phyloP scores from a whole-genome alignment of 2,888 invertebrate species.

The Monoplex corrugatus region DNA sequence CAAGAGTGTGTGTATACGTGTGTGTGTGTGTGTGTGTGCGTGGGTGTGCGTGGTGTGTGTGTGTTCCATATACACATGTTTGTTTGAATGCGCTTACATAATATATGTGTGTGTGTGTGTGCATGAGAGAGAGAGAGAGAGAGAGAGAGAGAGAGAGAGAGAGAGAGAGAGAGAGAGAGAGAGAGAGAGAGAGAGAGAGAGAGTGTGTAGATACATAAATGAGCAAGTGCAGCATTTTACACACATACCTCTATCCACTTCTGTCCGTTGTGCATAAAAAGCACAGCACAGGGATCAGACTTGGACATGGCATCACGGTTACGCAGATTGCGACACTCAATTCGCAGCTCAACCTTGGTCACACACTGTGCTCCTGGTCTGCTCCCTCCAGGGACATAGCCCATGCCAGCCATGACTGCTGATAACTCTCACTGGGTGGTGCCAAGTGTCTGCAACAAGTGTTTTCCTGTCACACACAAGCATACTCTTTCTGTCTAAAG shows the following conservation, averaged over 20 bases:
- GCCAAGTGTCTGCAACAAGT: no score
- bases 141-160: constrained; percentile 5
- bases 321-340: constrained; percentile 72
- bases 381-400: neutral
- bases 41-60: neutral
- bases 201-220: neutral
- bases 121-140: neutral
- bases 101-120: neutral
- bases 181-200: neutral
- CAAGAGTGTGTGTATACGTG: neutral
- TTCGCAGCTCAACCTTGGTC: constrained; percentile 69
- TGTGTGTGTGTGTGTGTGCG: constrained; percentile 27
- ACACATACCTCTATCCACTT: constrained; percentile 72
- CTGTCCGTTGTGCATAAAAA: constrained; percentile 63
- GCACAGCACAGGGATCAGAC: constrained; percentile 79
- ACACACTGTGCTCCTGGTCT: constrained; percentile 11
- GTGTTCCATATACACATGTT: neutral
- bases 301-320: constrained; percentile 78
- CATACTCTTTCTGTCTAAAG: no score
- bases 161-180: neutral
- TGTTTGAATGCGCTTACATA: neutral
- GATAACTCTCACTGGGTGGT: no score
- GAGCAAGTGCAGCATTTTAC: neutral
- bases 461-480: no score
- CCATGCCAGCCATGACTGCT: neutral